Base-by-base conservation (phyloP, 2,888 invertebrate genomes). In the Dryadula phaetusa region DNA sequence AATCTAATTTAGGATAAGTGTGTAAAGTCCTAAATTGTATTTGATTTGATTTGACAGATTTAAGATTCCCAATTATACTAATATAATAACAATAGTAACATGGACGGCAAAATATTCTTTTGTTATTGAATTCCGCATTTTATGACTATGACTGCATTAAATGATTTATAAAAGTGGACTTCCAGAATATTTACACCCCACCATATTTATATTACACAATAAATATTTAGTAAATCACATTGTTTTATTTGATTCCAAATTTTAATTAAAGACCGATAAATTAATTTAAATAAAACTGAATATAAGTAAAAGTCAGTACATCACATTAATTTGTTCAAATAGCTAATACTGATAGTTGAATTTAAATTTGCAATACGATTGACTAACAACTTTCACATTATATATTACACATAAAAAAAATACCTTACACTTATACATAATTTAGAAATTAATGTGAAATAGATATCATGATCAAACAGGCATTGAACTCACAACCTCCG, bases 401-500 rank as follows among this genome's bases (percentile, higher is more conserved):
- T 42, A 42, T 6, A 16, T n/a, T 8, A 34, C 32, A 34, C 32
- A 34, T 32, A 32, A 32, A 32, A 32, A 32, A 32, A 32, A 32
- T 3, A 32, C 3, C 32, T 8, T 5, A 32, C 4, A 7, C 5
- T 32, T 32, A 32, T 32, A 32, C 7, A 32, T 7, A 32, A 32
- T 32, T 7, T n/a, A n/a, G n/a, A n/a, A n/a, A n/a, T n/a, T n/a
- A n/a, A n/a, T n/a, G n/a, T n/a, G n/a, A n/a, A n/a, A n/a, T 16
- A 28, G 25, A n/a, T 7, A 28, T 52, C 0, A 10, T 32, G 16
- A 32, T 16, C 16, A 52, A 16, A 52, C 16, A 52, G 16, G 5
- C 47, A 49, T 49, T 49, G 25, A 32, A 28, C 52, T 52, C 52
- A 52, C 25, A 52, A 52, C 28, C 49, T 52, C 52, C 52, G 10